These are phyloP conservation scores for Hystrix brachyura DNA, from an alignment of 2,113 vertebrate genomes.

Conservation along the genomic window DNA sequence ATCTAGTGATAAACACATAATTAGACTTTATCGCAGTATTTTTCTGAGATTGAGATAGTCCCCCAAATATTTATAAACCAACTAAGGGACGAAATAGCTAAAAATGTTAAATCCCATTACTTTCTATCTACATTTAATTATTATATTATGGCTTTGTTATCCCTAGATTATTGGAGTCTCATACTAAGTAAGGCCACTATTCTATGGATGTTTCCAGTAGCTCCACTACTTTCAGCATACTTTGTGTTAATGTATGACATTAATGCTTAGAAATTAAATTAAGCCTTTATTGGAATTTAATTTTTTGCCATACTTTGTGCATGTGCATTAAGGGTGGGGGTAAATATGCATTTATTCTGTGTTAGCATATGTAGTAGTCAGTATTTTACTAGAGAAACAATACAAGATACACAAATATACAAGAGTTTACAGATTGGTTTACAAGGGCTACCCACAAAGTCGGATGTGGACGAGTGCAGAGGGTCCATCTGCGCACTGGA, in stretches of 20 bases:
- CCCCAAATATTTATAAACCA: background rate
- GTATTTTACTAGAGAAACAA: too few relatives aligned
- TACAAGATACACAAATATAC: too few relatives aligned
- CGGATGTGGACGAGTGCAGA: too few relatives aligned
- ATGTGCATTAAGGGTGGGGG: background rate
- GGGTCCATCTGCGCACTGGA: too few relatives aligned
- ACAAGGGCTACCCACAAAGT: too few relatives aligned
- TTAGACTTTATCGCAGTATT: background rate
- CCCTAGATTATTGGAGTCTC: background rate
- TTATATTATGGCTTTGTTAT: background rate
- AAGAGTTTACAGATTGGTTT: too few relatives aligned
- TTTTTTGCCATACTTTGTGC: background rate
- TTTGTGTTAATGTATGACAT: background rate
- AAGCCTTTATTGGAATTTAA: background rate
- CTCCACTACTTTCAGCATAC: background rate
- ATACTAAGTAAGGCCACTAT: background rate
- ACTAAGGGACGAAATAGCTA: background rate
- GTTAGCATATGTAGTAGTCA: background rate
- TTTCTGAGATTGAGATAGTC: background rate
- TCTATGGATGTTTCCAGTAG: background rate
- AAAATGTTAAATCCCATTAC: background rate
- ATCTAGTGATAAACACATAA: background rate
- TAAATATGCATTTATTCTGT: background rate
- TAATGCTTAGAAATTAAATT: background rate
- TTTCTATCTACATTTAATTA: background rate